A percentile compares a stretch with the other conserved stretches of the same genome.
phyloP scores from a whole-genome alignment of 2,113 vertebrate species.

The Varanus komodoensis region DNA sequence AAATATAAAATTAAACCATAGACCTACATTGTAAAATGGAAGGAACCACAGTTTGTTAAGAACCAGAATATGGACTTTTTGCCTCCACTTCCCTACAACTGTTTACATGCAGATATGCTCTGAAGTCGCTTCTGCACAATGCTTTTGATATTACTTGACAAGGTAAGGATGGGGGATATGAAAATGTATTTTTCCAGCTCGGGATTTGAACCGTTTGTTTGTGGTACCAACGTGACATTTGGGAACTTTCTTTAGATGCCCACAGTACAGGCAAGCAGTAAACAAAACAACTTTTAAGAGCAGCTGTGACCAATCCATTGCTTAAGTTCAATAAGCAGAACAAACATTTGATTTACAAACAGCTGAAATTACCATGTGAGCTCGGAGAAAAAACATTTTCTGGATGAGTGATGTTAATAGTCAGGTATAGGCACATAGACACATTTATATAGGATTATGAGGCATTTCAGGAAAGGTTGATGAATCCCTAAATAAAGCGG shows the following conservation, averaged over 20 bases:
- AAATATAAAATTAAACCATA: conserved; percentile 3
- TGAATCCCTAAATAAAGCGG: conserved; percentile 44
- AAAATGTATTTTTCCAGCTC: conserved; percentile 58
- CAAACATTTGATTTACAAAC: conserved; percentile 68
- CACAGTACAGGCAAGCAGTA: conserved; percentile 48
- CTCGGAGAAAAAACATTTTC: conserved; percentile 57
- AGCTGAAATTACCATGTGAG: conserved; percentile 63
- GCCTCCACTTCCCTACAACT: background rate
- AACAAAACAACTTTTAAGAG: conserved; percentile 73
- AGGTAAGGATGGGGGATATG: conserved; percentile 28
- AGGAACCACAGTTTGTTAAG: background rate
- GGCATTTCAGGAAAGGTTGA: conserved; percentile 34
- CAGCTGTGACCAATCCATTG: conserved; percentile 73
- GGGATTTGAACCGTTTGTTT: conserved; percentile 51
- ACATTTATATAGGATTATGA: conserved; percentile 16
- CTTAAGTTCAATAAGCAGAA: conserved; percentile 72
- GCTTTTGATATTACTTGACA: conserved; percentile 33
- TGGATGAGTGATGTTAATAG: conserved; percentile 30
- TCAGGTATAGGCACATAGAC: background rate
- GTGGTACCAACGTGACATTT: conserved; percentile 65
- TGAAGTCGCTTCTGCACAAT: background rate
- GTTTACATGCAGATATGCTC: background rate
- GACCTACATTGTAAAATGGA: conserved; percentile 11
- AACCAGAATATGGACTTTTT: background rate
- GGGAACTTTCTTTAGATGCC: conserved; percentile 63